Percentiles rank a stretch among this genome's conserved stretches.
Conservation (phyloP, 2,113 vertebrate genomes). For the Callocephalon fimbriatum region DNA sequence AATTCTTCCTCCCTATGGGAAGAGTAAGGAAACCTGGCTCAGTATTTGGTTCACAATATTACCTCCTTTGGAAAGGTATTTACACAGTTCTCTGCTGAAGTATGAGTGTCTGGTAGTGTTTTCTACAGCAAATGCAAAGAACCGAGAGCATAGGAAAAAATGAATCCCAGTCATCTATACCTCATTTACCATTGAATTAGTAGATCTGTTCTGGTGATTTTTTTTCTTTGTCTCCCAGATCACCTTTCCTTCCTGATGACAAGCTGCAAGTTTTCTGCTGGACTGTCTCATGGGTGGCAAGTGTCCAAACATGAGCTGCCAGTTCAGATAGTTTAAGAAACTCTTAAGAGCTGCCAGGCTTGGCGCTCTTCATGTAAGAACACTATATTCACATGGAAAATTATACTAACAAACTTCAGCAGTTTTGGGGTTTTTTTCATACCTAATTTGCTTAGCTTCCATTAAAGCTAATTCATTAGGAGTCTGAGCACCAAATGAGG, state of each 20-base stretch:
- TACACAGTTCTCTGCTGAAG: background rate
- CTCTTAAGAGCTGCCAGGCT: background rate
- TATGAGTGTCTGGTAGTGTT: background rate
- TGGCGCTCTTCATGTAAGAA: background rate
- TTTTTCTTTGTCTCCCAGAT: background rate
- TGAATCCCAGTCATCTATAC: background rate
- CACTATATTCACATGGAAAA: background rate
- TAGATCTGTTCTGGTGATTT: background rate
- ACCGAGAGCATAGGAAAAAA: background rate
- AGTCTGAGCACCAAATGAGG: background rate
- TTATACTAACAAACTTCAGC: background rate
- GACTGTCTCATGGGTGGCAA: background rate
- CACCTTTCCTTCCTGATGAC: background rate
- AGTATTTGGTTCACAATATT: background rate
- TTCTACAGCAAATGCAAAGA: background rate
- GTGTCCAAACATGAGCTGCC: background rate
- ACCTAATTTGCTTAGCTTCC: background rate
- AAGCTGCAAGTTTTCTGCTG: slow-evolving; percentile 5
- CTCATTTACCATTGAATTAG: background rate
- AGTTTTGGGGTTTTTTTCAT: background rate
- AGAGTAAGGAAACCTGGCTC: background rate
- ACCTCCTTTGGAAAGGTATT: background rate
- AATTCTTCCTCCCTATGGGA: background rate
- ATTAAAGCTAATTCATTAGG: background rate
- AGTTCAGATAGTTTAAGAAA: slow-evolving; percentile 1